Evolutionary conservation across 2,888 invertebrate genomes (phyloP), one percentile per base, ranked within the genome.

Genomic region (Macrophya annulata): DNA sequence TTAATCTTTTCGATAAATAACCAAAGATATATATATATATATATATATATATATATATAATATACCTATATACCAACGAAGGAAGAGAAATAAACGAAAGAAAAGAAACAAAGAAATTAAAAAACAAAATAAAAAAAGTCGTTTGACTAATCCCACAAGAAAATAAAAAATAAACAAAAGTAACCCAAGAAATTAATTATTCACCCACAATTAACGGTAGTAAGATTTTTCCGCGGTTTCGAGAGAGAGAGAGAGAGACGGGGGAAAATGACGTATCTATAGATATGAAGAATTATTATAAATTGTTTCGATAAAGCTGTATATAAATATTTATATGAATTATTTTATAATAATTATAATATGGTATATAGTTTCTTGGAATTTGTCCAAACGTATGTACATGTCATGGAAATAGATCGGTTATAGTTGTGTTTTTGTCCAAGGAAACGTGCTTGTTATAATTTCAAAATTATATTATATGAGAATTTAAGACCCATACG

Each of bases 321-420:
- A n/a, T n/a, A n/a, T n/a, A n/a, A 37, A 79, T 82, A 82, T 45
- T 82, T 65, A 65, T 65, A 65, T 48, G 82, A 82, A 82, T 37
- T 55, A 48, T 5, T 25, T 5, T 25, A 43, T 45, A 82, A 68
- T 65, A 65, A 65, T 21, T 37, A 40, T 62, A 62, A 31, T 31
- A 31, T 31, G 31, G 31, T 31, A 31, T 2, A 31, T 45, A 65
- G 17, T 21, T 82, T 25, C 65, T 82, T 65, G 82, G 82, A 82
- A 12, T 3, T 12, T 43, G 40, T 65, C 82, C 65, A 82, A 40
- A n/a, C 31, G 31, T 2, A 31, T 3, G n/a, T 31, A 3, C 17
- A 43, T 17, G n/a, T 12, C 65, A 9, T 65, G 45, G 45, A 45
- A 82, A 82, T 82, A 82, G 82, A 82, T 68, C 21, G 65, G 25